Evolutionary conservation across 2,113 vertebrate genomes (phyloP), one percentile per base, ranked within the genome.

Genomic region (Oxyruncus cristatus): DNA sequence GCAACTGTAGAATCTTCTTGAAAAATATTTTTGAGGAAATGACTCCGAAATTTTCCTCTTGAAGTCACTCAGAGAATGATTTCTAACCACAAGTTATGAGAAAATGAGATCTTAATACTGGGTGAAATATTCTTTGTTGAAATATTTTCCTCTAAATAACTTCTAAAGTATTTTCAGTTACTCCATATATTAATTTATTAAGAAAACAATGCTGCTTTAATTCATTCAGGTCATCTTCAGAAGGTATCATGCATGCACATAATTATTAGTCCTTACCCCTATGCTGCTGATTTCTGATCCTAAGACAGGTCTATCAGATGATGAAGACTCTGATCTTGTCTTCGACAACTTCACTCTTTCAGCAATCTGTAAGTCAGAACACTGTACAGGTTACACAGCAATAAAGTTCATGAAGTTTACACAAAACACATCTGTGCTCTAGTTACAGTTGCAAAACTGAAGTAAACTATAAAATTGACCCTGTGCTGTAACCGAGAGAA

Each of bases 311-410:
- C 99, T 98, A 74, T 99, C 99, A 28, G 98, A 98, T 3, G 98
- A 98, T 2, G 98, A 99, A 8, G 98, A 99, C 66, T 99, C 99
- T 1, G 98, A 98, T 92, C 98, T 98, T 18, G 98, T 99, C 96
- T 99, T 99, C 66, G 98, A 99, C n/a, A 99, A 96, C 92, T 99
- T 99, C 63, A 99, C 99, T 92, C 99, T 98, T 92, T 99, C 99
- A 12, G 99, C 99, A 95, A 99, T 98, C 99, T 99, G 94, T 55
- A 97, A 96, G 49, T 74, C 62, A 92, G 76, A 95, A 87, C 52
- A 66, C 59, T 59, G 44, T 42, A 92, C 4, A 35, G 35, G 85
- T 94, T 95, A 97, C 61, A 63, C 21, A 92, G 58, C n/a, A 75
- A 42, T 44, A 58, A 3, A n/a, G 20, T 44, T 28, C 62, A 15